A percentile compares a stretch with the other conserved stretches of the same genome.
Conservation (phyloP, 2,113 vertebrate species). For the Mesembrinibis cayennensis region DNA sequence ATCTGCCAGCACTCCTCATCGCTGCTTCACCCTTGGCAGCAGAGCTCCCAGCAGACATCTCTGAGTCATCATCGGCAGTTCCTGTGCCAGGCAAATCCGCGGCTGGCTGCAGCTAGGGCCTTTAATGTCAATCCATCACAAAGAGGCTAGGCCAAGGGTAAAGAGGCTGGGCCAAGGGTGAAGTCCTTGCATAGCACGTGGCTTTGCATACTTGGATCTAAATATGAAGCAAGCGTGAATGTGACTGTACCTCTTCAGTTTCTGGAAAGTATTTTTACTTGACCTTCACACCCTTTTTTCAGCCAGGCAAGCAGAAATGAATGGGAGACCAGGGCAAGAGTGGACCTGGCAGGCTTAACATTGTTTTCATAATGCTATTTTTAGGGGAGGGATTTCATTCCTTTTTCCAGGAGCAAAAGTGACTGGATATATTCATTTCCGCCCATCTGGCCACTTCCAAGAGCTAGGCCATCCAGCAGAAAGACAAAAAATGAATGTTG, state of each 20-base stretch:
- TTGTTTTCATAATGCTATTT: conserved; percentile 23
- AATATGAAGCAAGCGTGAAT: neutral
- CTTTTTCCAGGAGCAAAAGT: conserved; percentile 20
- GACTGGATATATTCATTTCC: neutral
- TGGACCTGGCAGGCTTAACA: neutral
- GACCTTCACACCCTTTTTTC: conserved; percentile 14
- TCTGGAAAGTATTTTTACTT: conserved; percentile 37
- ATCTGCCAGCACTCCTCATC: neutral
- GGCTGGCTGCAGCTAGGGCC: neutral
- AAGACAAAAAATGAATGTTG: neutral
- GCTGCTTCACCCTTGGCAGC: neutral
- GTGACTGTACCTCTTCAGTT: neutral
- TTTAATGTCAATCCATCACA: neutral
- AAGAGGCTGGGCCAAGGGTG: neutral
- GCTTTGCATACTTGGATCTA: conserved; percentile 18
- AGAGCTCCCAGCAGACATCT: neutral
- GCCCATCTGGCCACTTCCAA: neutral
- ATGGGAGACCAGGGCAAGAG: neutral
- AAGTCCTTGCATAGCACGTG: neutral
- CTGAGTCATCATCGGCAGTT: neutral
- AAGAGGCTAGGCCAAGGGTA: neutral
- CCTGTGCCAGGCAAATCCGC: neutral
- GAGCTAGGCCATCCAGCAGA: neutral
- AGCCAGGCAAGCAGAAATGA: conserved; percentile 18
- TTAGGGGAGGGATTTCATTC: neutral